Base-by-base conservation (phyloP, 2,797 vertebrate species). In the Falco peregrinus region DNA sequence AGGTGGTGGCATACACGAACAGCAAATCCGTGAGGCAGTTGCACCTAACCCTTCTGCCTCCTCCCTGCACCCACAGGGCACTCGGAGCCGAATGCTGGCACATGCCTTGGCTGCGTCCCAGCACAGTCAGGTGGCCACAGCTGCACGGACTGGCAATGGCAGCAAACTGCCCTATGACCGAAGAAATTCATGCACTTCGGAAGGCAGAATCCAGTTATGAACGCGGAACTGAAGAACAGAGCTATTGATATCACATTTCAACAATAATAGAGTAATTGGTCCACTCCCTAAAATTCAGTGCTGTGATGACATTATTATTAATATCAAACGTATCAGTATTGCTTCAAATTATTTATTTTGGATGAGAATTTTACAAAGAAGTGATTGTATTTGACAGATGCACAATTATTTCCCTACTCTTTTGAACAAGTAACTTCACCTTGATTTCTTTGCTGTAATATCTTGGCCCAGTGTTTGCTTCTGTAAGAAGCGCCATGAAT, bases 131-230 rank as follows among this genome's bases (percentile, higher is more conserved):
- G 35, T 11, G 47, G 68, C 74, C 33, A 1, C 6, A 31, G 33
- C 33, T 14, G 31, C 33, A 7, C 65, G 39, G n/a, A 4, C 37
- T 3, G n/a, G 63, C 1, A 1, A 39, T 3, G 28, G 37, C 33
- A 26, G 51, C 29, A 16, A 47, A 47, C 21, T 41, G 22, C 56
- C 14, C 6, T 13, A 6, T 1, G 22, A 45, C 47, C n/a, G 2
- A 6, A 41, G 28, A 48, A 70, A 47, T 37, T 31, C 29, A 11
- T 8, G 10, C 22, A 4, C 51, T 67, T 64, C 67, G 61, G 39
- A 71, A 71, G 59, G 21, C 17, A 57, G 51, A 50, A 77, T 26
- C 37, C 18, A 24, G 29, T 59, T 41, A 20, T 26, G 68, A 78
- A 35, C 5, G 4, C 5, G 9, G 8, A 57, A 61, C 16, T 33